Percentiles rank a stretch among this genome's conserved stretches.
phyloP scores from a whole-genome alignment of 2,888 invertebrate species.

The Acrocyrtus sp. region DNA sequence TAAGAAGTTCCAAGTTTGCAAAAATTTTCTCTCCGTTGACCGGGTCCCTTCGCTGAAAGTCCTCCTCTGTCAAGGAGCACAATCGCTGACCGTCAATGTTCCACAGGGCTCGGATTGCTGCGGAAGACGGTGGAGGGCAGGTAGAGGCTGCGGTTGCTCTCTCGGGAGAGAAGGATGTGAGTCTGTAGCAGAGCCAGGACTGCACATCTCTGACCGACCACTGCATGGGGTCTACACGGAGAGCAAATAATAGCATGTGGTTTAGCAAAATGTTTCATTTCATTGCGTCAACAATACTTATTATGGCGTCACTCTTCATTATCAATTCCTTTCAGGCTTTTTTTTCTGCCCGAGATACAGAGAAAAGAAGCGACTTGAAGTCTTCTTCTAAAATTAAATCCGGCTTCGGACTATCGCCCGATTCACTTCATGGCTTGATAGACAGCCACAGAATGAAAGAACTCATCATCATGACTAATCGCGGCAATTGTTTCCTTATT shows the following conservation, averaged over 20 bases:
- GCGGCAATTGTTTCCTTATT: no score
- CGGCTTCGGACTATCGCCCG: no score
- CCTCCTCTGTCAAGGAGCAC: constrained; percentile 82
- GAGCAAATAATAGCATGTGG: constrained; percentile 62
- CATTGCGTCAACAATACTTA: constrained; percentile 24
- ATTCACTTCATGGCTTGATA: no score
- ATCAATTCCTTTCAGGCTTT: constrained; percentile 8
- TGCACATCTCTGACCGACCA: constrained; percentile 89
- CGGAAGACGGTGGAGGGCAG: neutral
- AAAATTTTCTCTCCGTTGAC: constrained; percentile 59
- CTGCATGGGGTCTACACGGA: constrained; percentile 89
- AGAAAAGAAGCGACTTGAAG: no score
- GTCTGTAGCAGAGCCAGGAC: constrained; percentile 88
- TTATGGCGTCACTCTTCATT: constrained; percentile 26
- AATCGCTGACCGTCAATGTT: constrained; percentile 82
- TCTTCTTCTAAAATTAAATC: no score
- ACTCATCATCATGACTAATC: no score
- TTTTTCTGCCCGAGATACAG: no score
- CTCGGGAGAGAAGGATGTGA: constrained; percentile 46
- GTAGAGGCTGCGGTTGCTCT: constrained; percentile 10
- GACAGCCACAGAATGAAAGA: no score
- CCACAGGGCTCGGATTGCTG: constrained; percentile 76
- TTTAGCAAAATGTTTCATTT: neutral
- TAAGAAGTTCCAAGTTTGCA: constrained; percentile 60
- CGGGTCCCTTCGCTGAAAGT: constrained; percentile 84